phyloP scores from a whole-genome alignment of 2,113 vertebrate species.

The Zosterops hypoxanthus region DNA sequence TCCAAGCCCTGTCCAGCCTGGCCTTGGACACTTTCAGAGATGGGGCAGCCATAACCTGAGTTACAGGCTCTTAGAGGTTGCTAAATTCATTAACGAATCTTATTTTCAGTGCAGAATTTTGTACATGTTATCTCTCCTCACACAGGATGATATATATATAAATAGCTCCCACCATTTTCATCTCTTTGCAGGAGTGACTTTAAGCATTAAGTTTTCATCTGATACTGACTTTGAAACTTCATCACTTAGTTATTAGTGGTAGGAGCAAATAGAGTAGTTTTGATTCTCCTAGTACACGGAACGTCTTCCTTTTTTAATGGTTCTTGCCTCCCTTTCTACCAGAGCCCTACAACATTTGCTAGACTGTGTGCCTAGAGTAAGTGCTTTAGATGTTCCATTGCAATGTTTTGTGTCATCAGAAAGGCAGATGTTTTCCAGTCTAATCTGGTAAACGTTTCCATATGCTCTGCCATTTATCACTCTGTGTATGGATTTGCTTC shows the following conservation, averaged over 20 bases:
- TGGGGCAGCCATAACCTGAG: neutral
- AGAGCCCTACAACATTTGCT: neutral
- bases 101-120: neutral
- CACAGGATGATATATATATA: fast-evolving
- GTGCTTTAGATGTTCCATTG: neutral
- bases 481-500: neutral
- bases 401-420: neutral
- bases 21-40: neutral
- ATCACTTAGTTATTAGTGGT: neutral
- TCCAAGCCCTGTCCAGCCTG: neutral
- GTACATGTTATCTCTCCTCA: neutral
- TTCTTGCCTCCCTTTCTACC: neutral
- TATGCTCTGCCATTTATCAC: neutral
- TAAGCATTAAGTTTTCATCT: neutral
- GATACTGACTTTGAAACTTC: neutral
- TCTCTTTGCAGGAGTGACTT: neutral
- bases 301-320: neutral
- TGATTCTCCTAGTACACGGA: neutral
- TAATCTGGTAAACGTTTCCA: neutral
- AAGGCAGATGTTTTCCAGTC: neutral
- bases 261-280: neutral
- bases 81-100: neutral
- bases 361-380: neutral
- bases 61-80: neutral
- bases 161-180: neutral